Conservation (phyloP, 2,113 vertebrate genomes). For the Sarotherodon lohbergeri region DNA sequence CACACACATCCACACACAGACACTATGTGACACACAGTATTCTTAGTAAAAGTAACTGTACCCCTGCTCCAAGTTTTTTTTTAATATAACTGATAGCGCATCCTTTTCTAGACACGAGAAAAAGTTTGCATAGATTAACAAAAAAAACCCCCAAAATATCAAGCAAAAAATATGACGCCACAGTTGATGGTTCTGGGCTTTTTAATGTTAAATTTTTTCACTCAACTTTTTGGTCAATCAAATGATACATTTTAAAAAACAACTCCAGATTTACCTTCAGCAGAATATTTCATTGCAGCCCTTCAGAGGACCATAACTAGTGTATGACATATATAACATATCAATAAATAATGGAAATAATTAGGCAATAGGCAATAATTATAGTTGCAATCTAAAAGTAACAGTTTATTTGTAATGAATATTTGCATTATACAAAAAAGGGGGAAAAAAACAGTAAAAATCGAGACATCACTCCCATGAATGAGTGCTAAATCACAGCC, state of each 20-base stretch:
- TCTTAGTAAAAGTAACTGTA: conserved; percentile 4
- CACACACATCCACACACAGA: not conserved
- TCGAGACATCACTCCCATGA: not conserved
- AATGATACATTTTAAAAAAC: not conserved
- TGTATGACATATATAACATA: not conserved
- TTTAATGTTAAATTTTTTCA: not conserved
- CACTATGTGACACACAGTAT: not conserved
- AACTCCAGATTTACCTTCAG: not conserved
- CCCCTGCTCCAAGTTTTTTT: not conserved
- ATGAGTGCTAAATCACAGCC: not conserved
- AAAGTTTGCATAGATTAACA: not conserved
- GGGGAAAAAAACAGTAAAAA: accelerated
- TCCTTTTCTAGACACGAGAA: not conserved
- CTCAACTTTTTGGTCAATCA: not conserved
- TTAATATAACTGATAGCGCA: not conserved
- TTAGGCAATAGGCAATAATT: not conserved
- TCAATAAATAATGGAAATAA: not conserved
- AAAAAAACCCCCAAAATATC: not conserved
- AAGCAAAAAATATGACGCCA: not conserved
- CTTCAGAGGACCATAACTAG: not conserved
- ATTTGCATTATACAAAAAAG: not conserved
- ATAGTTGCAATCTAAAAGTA: not conserved
- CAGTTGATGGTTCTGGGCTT: not conserved
- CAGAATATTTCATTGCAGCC: not conserved
- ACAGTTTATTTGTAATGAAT: not conserved